phyloP scores from a whole-genome alignment of 2,888 invertebrate genomes.

The Coelopa pilipes region DNA sequence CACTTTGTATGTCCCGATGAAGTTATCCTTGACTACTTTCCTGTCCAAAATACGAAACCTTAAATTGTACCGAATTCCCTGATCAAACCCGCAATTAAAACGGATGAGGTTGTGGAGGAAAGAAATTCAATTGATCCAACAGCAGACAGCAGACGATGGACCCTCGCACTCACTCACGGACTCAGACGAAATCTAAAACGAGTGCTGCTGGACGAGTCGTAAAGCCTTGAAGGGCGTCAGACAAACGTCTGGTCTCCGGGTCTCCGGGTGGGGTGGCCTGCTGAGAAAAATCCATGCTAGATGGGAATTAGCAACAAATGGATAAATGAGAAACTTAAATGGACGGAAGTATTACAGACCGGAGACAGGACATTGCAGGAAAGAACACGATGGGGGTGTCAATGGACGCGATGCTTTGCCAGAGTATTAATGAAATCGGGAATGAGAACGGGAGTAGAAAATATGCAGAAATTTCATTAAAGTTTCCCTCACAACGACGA shows the following conservation, averaged over 20 bases:
- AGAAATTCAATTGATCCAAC: slow-evolving; percentile 21
- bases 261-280: background rate
- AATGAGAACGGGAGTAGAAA: no score
- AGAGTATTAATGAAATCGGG: no score
- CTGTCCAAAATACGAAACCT: no score
- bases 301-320: slow-evolving; percentile 3
- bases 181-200: background rate
- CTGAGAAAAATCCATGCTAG: slow-evolving; percentile 18
- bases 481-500: no score
- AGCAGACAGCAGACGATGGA: background rate
- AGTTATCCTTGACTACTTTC: no score
- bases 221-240: slow-evolving; percentile 24
- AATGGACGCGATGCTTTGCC: no score
- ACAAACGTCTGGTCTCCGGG: slow-evolving; percentile 19
- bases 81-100: background rate
- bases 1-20: no score
- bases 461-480: no score
- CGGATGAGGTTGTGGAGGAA: background rate
- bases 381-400: no score
- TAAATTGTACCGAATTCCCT: no score
- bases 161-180: background rate
- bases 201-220: background rate
- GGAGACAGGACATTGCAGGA: no score
- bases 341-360: background rate
- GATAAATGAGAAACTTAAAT: background rate